A percentile compares a stretch with the other conserved stretches of the same genome.
Evolutionary conservation across 2,113 vertebrate species (phyloP).

Genomic region (Prochilodus magdalenae): DNA sequence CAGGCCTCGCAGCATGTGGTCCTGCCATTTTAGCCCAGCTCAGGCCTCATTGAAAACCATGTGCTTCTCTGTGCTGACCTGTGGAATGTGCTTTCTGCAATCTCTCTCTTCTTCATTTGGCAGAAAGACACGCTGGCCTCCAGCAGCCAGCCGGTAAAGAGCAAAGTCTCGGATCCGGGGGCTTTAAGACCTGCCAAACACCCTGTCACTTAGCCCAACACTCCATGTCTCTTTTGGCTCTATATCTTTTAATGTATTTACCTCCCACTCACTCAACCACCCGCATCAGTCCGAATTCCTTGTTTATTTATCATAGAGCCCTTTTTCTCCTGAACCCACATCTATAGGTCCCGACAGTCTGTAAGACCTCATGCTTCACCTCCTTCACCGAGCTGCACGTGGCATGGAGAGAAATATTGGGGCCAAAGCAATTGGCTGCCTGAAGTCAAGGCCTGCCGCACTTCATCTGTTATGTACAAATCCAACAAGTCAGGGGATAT

Average conservation of each 20-base stretch:
- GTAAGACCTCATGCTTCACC: constrained; percentile 37
- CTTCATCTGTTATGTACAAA: constrained; percentile 47
- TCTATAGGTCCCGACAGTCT: constrained; percentile 37
- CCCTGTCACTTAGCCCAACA: constrained; percentile 47
- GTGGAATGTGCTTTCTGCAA: constrained; percentile 49
- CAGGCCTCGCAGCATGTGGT: constrained; percentile 40
- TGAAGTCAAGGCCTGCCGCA: constrained; percentile 36
- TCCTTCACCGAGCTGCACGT: constrained; percentile 19
- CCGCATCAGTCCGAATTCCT: constrained; percentile 6
- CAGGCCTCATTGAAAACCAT: constrained; percentile 46
- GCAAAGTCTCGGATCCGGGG: constrained; percentile 38
- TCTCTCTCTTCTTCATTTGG: constrained; percentile 42
- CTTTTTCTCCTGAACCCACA: constrained; percentile 20
- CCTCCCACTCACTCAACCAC: constrained; percentile 18
- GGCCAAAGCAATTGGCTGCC: constrained; percentile 43
- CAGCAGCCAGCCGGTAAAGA: constrained; percentile 24
- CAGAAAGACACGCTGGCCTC: constrained; percentile 12
- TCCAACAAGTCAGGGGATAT: constrained; percentile 36
- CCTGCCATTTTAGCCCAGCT: constrained; percentile 37
- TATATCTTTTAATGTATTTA: constrained; percentile 52
- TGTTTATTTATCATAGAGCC: constrained; percentile 51
- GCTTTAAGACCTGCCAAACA: constrained; percentile 49
- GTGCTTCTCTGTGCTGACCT: constrained; percentile 41
- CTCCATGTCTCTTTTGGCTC: constrained; percentile 47
- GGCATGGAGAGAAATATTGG: constrained; percentile 36